Percentiles rank a stretch among this genome's conserved stretches.
phyloP scores from a whole-genome alignment of 2,888 invertebrate genomes.

The Calameuta pallipes region DNA sequence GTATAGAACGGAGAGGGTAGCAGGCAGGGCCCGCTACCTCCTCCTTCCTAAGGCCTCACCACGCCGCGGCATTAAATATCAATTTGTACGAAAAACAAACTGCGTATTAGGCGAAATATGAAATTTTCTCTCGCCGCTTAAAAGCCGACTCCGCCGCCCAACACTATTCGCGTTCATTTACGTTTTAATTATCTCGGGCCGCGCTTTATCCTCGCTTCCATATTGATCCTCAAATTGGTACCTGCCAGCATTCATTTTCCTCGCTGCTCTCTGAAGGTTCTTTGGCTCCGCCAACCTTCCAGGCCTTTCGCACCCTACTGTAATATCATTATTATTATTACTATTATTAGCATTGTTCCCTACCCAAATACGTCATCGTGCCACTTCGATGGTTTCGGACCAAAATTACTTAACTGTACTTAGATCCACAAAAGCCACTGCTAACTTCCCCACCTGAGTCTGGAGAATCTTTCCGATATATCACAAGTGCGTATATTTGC shows the following conservation, averaged over 20 bases:
- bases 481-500: not conserved
- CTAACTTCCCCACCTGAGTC: not conserved
- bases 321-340: not conserved
- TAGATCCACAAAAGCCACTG: not conserved
- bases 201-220: not conserved
- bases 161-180: constrained; percentile 1
- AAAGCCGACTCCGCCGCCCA: not conserved
- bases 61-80: not conserved
- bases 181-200: constrained; percentile 1
- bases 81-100: not conserved
- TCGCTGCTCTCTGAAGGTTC: not conserved
- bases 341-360: not conserved
- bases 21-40: not conserved
- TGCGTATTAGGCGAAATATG: not conserved
- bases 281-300: not conserved
- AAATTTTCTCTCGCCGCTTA: not conserved
- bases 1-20: not conserved
- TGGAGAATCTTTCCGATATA: not conserved
- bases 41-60: not conserved
- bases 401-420: not conserved
- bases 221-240: not conserved
- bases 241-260: not conserved
- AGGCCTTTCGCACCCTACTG: not conserved
- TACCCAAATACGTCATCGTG: not conserved
- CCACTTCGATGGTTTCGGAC: not conserved